These are phyloP conservation scores for Tinea trinotella DNA, from an alignment of 2,888 invertebrate genomes.

Conservation along the genomic window DNA sequence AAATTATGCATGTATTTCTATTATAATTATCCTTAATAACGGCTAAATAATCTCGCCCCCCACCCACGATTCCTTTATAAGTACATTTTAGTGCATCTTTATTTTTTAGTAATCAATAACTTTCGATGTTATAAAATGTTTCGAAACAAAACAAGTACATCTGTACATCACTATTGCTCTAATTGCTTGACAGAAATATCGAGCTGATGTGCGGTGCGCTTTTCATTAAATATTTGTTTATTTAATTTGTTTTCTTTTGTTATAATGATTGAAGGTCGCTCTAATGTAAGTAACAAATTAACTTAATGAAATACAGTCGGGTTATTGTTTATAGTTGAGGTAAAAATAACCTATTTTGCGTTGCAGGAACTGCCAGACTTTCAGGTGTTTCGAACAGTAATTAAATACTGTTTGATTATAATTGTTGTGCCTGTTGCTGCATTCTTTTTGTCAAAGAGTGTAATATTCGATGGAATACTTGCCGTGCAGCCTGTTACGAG, in stretches of 20 bases:
- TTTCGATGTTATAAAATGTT: too few species aligned
- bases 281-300: constrained; percentile 52
- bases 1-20: too few species aligned
- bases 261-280: constrained; percentile 69
- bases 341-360: constrained; percentile 28
- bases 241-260: constrained; percentile 39
- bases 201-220: constrained; percentile 16
- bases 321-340: not conserved
- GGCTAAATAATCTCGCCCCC: too few species aligned
- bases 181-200: too few species aligned
- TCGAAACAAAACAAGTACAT: too few species aligned
- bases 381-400: constrained; percentile 81
- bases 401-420: constrained; percentile 83
- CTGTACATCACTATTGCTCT: constrained; percentile 6
- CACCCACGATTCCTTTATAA: too few species aligned
- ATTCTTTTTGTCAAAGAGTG: constrained; percentile 79
- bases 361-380: constrained; percentile 78
- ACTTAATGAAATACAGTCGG: not conserved
- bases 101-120: too few species aligned
- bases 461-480: constrained; percentile 79
- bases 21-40: too few species aligned
- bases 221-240: constrained; percentile 26
- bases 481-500: constrained; percentile 71
- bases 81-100: too few species aligned
- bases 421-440: constrained; percentile 81